Conservation (phyloP, 2,113 vertebrate species). For the Pseudolaguvia tuberculata region DNA sequence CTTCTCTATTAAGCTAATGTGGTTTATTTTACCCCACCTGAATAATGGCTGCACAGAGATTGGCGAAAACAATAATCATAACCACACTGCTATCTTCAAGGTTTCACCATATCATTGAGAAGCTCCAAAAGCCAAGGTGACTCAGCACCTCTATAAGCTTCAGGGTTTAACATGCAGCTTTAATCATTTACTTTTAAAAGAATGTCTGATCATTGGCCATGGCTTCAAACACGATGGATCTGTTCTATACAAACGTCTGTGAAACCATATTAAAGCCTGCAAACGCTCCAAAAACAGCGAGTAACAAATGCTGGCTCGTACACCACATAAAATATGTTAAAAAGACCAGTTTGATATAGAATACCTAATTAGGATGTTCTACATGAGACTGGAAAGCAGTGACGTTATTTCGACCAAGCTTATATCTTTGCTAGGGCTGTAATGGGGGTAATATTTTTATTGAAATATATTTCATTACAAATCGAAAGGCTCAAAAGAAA, state of each 20-base stretch:
- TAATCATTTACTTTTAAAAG: conserved; percentile 31
- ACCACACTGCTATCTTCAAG: neutral
- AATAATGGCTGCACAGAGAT: neutral
- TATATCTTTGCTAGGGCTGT: too few species aligned
- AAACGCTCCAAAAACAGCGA: conserved; percentile 9
- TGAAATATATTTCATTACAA: too few species aligned
- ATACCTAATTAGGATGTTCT: neutral
- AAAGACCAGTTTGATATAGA: neutral
- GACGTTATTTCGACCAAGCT: neutral
- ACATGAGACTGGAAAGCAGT: neutral
- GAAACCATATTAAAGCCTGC: too few species aligned
- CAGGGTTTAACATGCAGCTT: neutral
- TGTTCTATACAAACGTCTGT: conserved; percentile 36
- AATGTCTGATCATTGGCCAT: conserved; percentile 29
- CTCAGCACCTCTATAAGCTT: neutral
- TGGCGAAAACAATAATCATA: neutral
- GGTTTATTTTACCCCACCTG: conserved; percentile 19
- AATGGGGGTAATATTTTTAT: too few species aligned
- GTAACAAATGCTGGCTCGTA: neutral
- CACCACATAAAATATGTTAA: neutral
- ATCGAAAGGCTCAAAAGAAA: too few species aligned
- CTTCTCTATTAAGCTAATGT: conserved; percentile 29
- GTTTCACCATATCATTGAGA: neutral
- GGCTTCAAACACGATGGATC: neutral
- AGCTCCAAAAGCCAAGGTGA: neutral